Conservation (phyloP, 2,888 invertebrate genomes). For the Ectropis crepuscularia region DNA sequence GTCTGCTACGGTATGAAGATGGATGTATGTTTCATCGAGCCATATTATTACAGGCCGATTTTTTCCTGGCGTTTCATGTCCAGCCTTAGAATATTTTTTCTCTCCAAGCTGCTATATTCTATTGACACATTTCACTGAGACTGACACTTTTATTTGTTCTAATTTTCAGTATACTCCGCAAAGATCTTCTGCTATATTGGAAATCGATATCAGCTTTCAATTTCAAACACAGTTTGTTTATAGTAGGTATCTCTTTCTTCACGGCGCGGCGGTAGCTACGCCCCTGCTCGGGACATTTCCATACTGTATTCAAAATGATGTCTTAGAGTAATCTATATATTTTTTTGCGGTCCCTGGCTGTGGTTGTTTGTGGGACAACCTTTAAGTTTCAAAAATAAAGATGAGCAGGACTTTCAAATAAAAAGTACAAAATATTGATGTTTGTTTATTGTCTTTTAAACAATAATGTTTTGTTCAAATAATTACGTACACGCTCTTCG, state of each 20-base stretch:
- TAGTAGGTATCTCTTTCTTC: conserved; percentile 9
- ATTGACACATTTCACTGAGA: conserved; percentile 1
- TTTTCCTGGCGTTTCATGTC: background rate
- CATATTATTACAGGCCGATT: background rate
- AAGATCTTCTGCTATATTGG: background rate
- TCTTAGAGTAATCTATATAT: too few species aligned
- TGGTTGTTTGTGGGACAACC: too few species aligned
- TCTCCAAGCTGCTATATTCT: conserved; percentile 8
- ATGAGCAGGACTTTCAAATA: too few species aligned
- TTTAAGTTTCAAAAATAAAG: too few species aligned
- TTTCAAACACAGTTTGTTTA: conserved; percentile 8
- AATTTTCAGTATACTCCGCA: background rate
- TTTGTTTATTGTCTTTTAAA: too few species aligned
- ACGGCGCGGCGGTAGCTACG: too few species aligned
- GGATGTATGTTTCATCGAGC: conserved; percentile 6
- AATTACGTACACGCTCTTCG: too few species aligned
- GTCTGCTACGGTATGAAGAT: background rate
- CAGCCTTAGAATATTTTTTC: background rate
- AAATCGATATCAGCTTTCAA: conserved; percentile 3
- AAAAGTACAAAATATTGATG: too few species aligned
- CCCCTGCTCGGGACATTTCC: too few species aligned
- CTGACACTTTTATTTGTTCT: background rate
- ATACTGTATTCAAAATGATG: too few species aligned
- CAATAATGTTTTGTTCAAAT: too few species aligned
- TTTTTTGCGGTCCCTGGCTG: too few species aligned